Evolutionary conservation across 2,113 vertebrate species (phyloP), one percentile per base, ranked within the genome.

Genomic region (Tachysurus vachellii): DNA sequence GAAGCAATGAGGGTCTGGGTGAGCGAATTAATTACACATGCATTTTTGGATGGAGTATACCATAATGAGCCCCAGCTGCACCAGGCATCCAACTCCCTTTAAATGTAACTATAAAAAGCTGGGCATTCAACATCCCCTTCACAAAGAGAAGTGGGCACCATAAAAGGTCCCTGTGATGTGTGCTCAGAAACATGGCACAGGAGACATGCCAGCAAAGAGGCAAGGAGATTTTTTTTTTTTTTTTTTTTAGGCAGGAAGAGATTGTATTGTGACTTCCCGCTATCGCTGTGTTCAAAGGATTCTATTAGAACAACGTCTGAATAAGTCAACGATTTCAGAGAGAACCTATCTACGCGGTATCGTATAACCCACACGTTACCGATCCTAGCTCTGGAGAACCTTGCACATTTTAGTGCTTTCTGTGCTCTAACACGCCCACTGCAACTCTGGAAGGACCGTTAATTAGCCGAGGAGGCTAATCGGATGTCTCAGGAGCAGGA

Each of bases 21-120:
- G 96, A 96, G 96, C 94, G 96, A 96, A 97, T 97, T 97, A 97
- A 97, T 97, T 97, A 96, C 96, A 97, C 95, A 96, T 97, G 96
- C 95, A 96, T 96, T 96, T 97, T 96, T 95, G 96, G 96, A 96
- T 96, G 95, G 94, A 94, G 95, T 96, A 96, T 96, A 97, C 95
- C 96, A 95, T 96, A 96, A 97, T 95, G 95, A 96, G 95, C 94
- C 94, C 96, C 96, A 97, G 96, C 96, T 97, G 96, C 95, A 93
- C 95, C 96, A 95, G 95, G 95, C 96, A 96, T 96, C 96, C 95
- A 96, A 95, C 96, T 87, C 96, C 95, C 95, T 96, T 96, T 95
- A 96, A 97, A 97, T 94, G 95, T 95, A 94, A 95, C 96, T 95
- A 96, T 97, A 93, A 96, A 96, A 96, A 96, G 87, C 91, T 86